These are phyloP conservation scores for Argentina silus DNA, from an alignment of 2,797 vertebrate genomes.

Conservation along the genomic window DNA sequence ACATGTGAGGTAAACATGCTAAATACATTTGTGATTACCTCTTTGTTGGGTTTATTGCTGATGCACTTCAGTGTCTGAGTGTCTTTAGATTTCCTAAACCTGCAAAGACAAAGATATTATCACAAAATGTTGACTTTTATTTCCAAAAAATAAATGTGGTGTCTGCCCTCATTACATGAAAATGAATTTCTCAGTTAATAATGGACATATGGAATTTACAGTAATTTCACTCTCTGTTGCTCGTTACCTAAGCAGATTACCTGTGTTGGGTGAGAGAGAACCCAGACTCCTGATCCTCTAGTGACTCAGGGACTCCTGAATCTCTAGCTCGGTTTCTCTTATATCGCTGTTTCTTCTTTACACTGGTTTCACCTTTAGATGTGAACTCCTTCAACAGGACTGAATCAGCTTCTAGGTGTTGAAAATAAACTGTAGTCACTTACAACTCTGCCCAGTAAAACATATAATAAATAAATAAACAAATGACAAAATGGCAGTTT, in stretches of 20 bases:
- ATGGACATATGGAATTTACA: too few species aligned
- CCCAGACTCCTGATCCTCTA: slow-evolving; percentile 69
- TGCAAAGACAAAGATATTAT: slow-evolving; percentile 43
- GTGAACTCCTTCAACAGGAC: slow-evolving; percentile 31
- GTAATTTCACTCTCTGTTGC: too few species aligned
- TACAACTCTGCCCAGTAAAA: slow-evolving; percentile 2
- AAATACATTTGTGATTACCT: slow-evolving; percentile 52
- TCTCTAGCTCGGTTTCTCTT: slow-evolving; percentile 63
- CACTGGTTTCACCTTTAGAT: slow-evolving; percentile 32
- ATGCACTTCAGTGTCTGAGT: slow-evolving; percentile 32
- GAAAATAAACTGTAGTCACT: slow-evolving; percentile 15
- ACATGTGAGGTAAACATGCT: neutral
- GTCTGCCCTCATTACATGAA: too few species aligned
- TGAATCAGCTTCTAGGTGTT: slow-evolving; percentile 26
- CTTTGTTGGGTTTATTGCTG: slow-evolving; percentile 46
- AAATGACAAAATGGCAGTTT: neutral
- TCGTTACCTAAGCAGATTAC: slow-evolving; percentile 56
- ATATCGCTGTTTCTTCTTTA: slow-evolving; percentile 45
- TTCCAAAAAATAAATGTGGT: too few species aligned
- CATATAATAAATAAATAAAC: neutral
- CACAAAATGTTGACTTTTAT: too few species aligned
- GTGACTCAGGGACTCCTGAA: slow-evolving; percentile 66
- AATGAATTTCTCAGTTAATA: too few species aligned
- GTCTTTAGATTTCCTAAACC: slow-evolving; percentile 59
- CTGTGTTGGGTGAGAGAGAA: slow-evolving; percentile 61